Evolutionary conservation across 2,797 vertebrate genomes (phyloP).

Genomic region (Malurus splendens): DNA sequence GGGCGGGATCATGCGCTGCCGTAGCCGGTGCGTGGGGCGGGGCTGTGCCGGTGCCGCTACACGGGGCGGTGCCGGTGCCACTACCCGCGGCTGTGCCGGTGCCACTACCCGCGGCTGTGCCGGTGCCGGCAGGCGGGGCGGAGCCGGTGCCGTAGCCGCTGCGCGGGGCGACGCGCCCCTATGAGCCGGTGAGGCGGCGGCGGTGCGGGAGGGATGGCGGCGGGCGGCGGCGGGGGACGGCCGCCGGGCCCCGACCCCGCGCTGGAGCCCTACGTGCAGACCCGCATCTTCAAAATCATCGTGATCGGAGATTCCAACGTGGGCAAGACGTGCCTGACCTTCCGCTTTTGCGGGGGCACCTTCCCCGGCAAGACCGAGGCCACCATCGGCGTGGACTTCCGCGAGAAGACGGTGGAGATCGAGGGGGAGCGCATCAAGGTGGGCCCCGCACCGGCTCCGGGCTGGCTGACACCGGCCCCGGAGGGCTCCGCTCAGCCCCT

Average conservation of each 20-base stretch:
- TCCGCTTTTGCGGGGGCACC: conserved; percentile 88
- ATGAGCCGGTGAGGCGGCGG: background rate
- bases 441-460: conserved; percentile 21
- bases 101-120: background rate
- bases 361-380: conserved; percentile 91
- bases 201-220: conserved; percentile 7
- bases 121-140: background rate
- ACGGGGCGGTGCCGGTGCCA: background rate
- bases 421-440: conserved; percentile 93
- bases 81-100: background rate
- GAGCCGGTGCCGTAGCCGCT: background rate
- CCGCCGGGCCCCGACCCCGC: conserved; percentile 42
- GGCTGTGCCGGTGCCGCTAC: background rate
- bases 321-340: conserved; percentile 91
- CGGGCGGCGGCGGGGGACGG: background rate
- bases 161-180: background rate
- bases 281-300: conserved; percentile 90
- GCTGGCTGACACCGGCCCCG: background rate
- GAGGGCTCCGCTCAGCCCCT: background rate
- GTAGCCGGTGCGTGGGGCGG: background rate
- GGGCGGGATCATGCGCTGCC: background rate
- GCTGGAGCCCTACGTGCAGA: conserved; percentile 73
- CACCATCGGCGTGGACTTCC: conserved; percentile 93
- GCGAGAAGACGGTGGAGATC: conserved; percentile 87
- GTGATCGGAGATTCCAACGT: conserved; percentile 93